Evolutionary conservation across 2,797 vertebrate species (phyloP), one percentile per base, ranked within the genome.

Genomic region (Pantherophis vulpinus): DNA sequence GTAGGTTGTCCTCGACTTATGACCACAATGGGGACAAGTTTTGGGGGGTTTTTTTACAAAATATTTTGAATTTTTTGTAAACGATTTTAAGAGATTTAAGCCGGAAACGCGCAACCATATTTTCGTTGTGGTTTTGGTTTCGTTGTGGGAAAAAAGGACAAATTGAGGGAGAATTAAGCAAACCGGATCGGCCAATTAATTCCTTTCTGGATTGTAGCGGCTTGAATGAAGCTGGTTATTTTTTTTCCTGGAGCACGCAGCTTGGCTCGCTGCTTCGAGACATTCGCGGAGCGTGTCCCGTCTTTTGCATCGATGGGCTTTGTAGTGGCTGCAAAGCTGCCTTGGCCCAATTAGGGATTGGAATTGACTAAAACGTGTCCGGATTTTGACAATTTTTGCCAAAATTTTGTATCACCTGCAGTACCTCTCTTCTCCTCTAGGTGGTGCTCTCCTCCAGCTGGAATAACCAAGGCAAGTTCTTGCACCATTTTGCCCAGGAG

Each of bases 401-500:
- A 11, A 47, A 11, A 2, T 11, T 23, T 47, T 25, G 20, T 1
- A 0, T 79, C 18, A 5, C 9, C 1, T 79, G 74, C 37, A 79
- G 6, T 93, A 6, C 59, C 55, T 6, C 3, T 1, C 60, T 12
- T 18, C 1, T 10, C 59, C 93, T 89, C 59, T 32, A 93, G 93
- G 90, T 93, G 93, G 87, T 70, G 27, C 47, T 93, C 32, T 91
- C 93, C 23, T 37, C 90, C 3, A 74, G 93, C 27, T 93, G 93
- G 93, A 89, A 25, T 70, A 86, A 74, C 59, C 93, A 93, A 55
- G 93, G 93, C 16, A 93, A 89, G 25, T 86, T 93, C 90, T 51
- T 93, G 16, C 93, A 91, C 59, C 93, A 91, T 89, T 91, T 91
- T 27, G 87, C 90, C 93, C 93, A 93, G 90, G 66, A 91, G 87